Percentiles rank a stretch among this genome's conserved stretches.
These are phyloP conservation scores for Epiblema foenella DNA, from an alignment of 2,888 invertebrate species.

Conservation along the genomic window DNA sequence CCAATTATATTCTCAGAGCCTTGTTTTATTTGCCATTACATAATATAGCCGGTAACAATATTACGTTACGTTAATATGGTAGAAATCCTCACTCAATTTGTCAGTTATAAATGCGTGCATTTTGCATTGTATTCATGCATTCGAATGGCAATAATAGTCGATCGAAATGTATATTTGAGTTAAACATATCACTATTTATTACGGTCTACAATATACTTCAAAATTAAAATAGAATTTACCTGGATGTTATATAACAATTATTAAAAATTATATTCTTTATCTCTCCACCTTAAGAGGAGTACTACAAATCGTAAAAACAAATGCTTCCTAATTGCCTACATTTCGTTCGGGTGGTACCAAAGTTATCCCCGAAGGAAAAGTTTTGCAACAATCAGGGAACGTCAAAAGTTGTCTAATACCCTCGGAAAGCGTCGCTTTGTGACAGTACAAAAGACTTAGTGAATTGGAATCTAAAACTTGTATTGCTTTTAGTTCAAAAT, in stretches of 20 bases:
- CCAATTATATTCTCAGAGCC: slow-evolving; percentile 60
- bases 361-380: slow-evolving; percentile 53
- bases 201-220: background rate
- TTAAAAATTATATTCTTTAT: slow-evolving; percentile 22
- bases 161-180: slow-evolving; percentile 5
- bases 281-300: slow-evolving; percentile 20
- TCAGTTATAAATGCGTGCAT: background rate
- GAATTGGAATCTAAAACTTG: slow-evolving; percentile 53
- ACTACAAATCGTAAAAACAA: slow-evolving; percentile 43
- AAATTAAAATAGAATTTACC: background rate
- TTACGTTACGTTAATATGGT: slow-evolving; percentile 25
- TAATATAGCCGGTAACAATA: slow-evolving; percentile 60
- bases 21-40: slow-evolving; percentile 67
- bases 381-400: slow-evolving; percentile 57
- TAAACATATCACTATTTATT: background rate
- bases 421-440: slow-evolving; percentile 62
- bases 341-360: slow-evolving; percentile 44
- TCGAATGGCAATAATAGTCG: slow-evolving; percentile 9
- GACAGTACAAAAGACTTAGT: slow-evolving; percentile 58
- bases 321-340: slow-evolving; percentile 50
- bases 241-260: slow-evolving; percentile 5
- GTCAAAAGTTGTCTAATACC: slow-evolving; percentile 72
- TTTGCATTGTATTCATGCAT: slow-evolving; percentile 22
- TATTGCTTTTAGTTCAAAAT: slow-evolving; percentile 67
- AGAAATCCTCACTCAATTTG: slow-evolving; percentile 19